Conservation (phyloP, 2,888 invertebrate species). For the Mamestra brassicae region DNA sequence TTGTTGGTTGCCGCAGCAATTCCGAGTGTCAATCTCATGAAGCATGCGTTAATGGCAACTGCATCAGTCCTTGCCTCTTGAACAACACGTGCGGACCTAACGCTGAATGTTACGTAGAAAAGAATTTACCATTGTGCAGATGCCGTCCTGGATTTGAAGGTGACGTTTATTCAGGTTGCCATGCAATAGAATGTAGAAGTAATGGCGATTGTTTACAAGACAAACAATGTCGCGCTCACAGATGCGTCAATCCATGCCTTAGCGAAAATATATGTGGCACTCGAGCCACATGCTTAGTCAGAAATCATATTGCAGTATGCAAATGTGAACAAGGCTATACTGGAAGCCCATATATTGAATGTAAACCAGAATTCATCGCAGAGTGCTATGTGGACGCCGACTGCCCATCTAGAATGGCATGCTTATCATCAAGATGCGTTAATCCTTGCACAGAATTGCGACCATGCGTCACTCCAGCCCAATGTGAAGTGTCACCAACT, state of each 20-base stretch:
- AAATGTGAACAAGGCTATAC: slow-evolving; percentile 94
- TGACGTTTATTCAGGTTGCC: slow-evolving; percentile 94
- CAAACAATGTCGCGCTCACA: slow-evolving; percentile 95
- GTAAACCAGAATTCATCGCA: slow-evolving; percentile 93
- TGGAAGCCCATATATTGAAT: slow-evolving; percentile 96
- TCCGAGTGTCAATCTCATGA: slow-evolving; percentile 96
- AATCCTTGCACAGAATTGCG: slow-evolving; percentile 95
- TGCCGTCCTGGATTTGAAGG: slow-evolving; percentile 96
- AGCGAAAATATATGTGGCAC: slow-evolving; percentile 94
- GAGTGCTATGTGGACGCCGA: slow-evolving; percentile 96
- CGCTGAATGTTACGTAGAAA: slow-evolving; percentile 95
- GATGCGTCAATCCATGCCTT: slow-evolving; percentile 96
- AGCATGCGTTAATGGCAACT: slow-evolving; percentile 96
- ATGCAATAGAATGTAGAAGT: slow-evolving; percentile 95
- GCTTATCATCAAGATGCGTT: slow-evolving; percentile 95
- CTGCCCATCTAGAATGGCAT: slow-evolving; percentile 95
- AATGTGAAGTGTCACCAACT: slow-evolving; percentile 95
- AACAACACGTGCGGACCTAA: slow-evolving; percentile 95
- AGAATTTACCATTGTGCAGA: slow-evolving; percentile 94
- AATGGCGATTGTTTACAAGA: slow-evolving; percentile 97
- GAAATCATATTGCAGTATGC: slow-evolving; percentile 96
- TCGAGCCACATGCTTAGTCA: slow-evolving; percentile 94
- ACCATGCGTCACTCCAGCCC: slow-evolving; percentile 95
- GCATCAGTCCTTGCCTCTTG: slow-evolving; percentile 96
- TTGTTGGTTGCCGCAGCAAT: slow-evolving; percentile 95